Conservation (phyloP, 2,113 vertebrate species). For the Bufo bufo region DNA sequence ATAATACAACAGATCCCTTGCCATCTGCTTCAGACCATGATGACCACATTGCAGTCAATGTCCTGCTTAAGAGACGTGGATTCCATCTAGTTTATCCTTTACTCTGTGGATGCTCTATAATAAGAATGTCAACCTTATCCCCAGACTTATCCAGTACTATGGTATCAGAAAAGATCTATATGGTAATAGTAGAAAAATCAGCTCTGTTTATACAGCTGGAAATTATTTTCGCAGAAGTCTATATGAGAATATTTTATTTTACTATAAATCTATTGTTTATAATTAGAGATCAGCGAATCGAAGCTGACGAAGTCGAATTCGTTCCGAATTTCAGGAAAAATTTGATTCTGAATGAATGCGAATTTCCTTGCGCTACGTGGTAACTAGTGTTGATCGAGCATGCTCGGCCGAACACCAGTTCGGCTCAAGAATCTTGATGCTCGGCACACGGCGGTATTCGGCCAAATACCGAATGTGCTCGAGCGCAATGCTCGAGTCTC, state of each 20-base stretch:
- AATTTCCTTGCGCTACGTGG: too few relatives aligned
- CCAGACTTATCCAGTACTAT: neutral
- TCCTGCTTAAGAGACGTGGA: conserved; percentile 9
- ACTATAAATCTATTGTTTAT: neutral
- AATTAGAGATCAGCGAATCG: too few relatives aligned
- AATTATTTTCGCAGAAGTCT: conserved; percentile 1
- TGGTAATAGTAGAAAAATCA: neutral
- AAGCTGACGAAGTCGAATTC: too few relatives aligned
- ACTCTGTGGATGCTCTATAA: neutral
- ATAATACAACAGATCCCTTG: conserved; percentile 33
- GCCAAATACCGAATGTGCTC: too few relatives aligned
- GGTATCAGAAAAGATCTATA: conserved; percentile 11
- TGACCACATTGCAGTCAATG: conserved; percentile 39
- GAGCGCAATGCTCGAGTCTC: too few relatives aligned
- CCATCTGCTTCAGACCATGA: conserved; percentile 11
- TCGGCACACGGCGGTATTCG: too few relatives aligned
- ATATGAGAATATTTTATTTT: neutral
- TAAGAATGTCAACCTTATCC: neutral
- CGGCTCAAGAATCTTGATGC: too few relatives aligned
- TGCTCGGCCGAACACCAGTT: too few relatives aligned
- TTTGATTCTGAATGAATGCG: too few relatives aligned
- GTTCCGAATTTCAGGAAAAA: too few relatives aligned
- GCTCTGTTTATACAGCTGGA: neutral
- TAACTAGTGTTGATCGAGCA: too few relatives aligned
- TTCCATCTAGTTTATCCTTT: conserved; percentile 17